Percentiles rank a stretch among this genome's conserved stretches.
phyloP scores from a whole-genome alignment of 1,140 invertebrate genomes.

The Maniola jurtina region DNA sequence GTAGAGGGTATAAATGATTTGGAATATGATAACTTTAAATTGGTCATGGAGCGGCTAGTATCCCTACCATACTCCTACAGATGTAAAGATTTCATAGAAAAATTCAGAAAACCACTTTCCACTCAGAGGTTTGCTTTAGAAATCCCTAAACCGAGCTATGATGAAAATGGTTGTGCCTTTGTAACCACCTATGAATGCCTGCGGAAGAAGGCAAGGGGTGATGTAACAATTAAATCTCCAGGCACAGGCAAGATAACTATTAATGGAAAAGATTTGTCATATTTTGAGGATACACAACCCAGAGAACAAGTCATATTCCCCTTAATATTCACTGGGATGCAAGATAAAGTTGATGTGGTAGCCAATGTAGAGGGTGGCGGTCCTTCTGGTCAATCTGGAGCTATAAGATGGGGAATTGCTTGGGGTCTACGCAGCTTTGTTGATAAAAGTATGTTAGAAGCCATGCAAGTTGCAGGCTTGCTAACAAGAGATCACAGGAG shows the following conservation, averaged over 20 bases:
- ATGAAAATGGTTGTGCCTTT: slow-evolving; percentile 83
- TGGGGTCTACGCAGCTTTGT: slow-evolving; percentile 90
- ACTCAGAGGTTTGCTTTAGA: slow-evolving; percentile 77
- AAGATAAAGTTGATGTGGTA: slow-evolving; percentile 91
- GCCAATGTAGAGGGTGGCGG: slow-evolving; percentile 86
- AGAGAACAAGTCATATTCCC: slow-evolving; percentile 93
- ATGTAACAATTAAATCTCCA: slow-evolving; percentile 84
- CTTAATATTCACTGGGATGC: slow-evolving; percentile 87
- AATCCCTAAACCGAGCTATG: slow-evolving; percentile 83
- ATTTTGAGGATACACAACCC: slow-evolving; percentile 84
- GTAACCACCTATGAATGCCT: slow-evolving; percentile 85
- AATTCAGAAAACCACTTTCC: slow-evolving; percentile 81
- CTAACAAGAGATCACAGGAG: slow-evolving; percentile 89
- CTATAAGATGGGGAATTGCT: slow-evolving; percentile 91
- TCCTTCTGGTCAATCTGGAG: slow-evolving; percentile 87
- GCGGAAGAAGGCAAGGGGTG: slow-evolving; percentile 84
- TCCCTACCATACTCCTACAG: slow-evolving; percentile 85
- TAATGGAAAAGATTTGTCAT: slow-evolving; percentile 88
- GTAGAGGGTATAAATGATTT: slow-evolving; percentile 86
- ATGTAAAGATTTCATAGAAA: slow-evolving; percentile 85
- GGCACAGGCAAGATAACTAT: slow-evolving; percentile 91
- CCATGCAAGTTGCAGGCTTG: slow-evolving; percentile 95
- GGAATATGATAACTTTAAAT: slow-evolving; percentile 87
- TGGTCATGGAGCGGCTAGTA: slow-evolving; percentile 85
- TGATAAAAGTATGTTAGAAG: slow-evolving; percentile 85